phyloP scores from a whole-genome alignment of 1,140 invertebrate genomes.

The Drosophila dunni region DNA sequence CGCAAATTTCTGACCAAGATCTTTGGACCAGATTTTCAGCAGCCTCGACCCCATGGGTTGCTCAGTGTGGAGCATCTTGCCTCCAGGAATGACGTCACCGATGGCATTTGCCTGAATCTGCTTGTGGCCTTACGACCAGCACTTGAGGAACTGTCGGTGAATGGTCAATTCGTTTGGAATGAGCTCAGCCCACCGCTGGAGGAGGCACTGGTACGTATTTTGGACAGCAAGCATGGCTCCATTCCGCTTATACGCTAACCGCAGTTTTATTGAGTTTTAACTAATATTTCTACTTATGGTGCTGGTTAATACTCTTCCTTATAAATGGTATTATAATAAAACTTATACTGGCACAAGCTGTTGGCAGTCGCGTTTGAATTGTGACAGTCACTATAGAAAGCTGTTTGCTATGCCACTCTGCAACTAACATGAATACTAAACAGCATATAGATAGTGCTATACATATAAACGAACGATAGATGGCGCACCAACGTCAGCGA shows the following conservation, averaged over 20 bases:
- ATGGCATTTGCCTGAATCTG: constrained; percentile 93
- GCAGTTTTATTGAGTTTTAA: constrained; percentile 20
- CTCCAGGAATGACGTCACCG: constrained; percentile 84
- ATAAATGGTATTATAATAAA: constrained; percentile 22
- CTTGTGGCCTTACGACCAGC: constrained; percentile 94
- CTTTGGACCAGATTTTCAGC: constrained; percentile 93
- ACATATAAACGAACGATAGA: too few species aligned
- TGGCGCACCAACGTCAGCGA: too few species aligned
- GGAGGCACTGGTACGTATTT: constrained; percentile 83
- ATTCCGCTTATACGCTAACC: constrained; percentile 90
- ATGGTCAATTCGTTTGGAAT: constrained; percentile 95
- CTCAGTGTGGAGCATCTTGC: constrained; percentile 88
- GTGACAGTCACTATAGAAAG: not conserved
- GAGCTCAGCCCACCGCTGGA: constrained; percentile 90
- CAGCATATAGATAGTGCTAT: too few species aligned
- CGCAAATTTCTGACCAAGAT: constrained; percentile 96
- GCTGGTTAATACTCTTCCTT: constrained; percentile 48
- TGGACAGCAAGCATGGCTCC: constrained; percentile 85
- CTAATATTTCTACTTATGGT: constrained; percentile 52
- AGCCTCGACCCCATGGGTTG: constrained; percentile 93
- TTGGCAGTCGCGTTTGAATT: not conserved
- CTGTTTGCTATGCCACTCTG: not conserved
- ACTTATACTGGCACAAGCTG: not conserved
- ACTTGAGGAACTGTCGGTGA: constrained; percentile 92
- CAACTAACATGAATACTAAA: not conserved